Base-by-base conservation (phyloP, 2,888 invertebrate species). In the Hermodice carunculata region DNA sequence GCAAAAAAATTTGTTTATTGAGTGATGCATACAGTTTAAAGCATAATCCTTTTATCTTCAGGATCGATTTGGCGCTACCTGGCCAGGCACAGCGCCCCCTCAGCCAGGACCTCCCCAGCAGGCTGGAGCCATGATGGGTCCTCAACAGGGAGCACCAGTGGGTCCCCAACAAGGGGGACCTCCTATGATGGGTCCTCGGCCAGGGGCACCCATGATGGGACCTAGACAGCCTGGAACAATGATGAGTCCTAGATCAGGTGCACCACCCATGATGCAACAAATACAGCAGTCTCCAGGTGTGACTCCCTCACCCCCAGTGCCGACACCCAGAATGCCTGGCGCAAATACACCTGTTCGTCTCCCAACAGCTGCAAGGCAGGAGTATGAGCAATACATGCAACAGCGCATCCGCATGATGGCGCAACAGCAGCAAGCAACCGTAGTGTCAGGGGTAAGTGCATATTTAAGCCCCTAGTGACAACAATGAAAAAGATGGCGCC, bases 321-420 rank as follows among this genome's bases (percentile, higher is more conserved):
- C 78, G n/a, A n/a, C n/a, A n/a, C 74, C 76, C 2, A 40, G 68
- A 19, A 68, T 71, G 28, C 68, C 74, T 26, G 73, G 74, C 5
- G 65, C 63, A 11, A 69, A 62, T 28, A 70, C 67, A 28, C 70
- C 79, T 32, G 74, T 74, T 22, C 66, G 80, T 17, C 74, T 81
- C 48, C 78, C 78, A 8, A 70, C 76, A 2, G 71, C 70, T 4
- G 79, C 76, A 44, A 65, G 83, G 26, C 82, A 81, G 70, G 84
- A 84, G 67, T 85, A 85, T 71, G 84, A 85, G 56, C 71, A 70
- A 5, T 84, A 83, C 70, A 80, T 85, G 79, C 82, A 83, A 71
- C 75, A 78, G 48, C 68, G 83, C 29, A 70, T 85, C 14, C 71
- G 81, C 8, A 66, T 65, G 64, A 56, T 58, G 42, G 24, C 48